A percentile compares a stretch with the other conserved stretches of the same genome.
phyloP scores from a whole-genome alignment of 2,888 invertebrate species.

The Plebejus argus region DNA sequence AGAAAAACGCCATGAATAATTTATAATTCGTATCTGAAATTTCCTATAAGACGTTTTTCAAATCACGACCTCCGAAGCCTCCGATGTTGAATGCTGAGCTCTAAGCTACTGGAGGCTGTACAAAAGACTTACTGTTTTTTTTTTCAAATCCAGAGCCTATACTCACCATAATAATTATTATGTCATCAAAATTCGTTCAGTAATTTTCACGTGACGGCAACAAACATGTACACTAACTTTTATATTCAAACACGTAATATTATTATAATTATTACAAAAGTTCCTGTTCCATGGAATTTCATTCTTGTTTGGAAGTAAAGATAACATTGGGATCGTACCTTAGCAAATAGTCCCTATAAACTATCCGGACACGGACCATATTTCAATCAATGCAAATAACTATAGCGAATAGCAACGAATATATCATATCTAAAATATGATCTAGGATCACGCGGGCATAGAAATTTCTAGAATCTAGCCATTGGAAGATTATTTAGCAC shows the following conservation, averaged over 20 bases:
- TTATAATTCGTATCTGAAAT: too few species aligned
- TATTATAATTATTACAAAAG: background rate
- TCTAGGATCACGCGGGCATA: slow-evolving; percentile 20
- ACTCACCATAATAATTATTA: too few species aligned
- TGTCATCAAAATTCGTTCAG: background rate
- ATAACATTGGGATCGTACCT: background rate
- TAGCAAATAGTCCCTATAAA: slow-evolving; percentile 4
- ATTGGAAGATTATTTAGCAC: background rate
- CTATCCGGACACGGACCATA: background rate
- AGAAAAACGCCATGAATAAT: too few species aligned
- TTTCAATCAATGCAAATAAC: slow-evolving; percentile 18
- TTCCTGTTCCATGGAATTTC: background rate
- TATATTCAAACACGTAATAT: background rate
- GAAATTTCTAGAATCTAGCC: background rate
- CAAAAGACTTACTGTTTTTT: too few species aligned
- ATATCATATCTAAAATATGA: slow-evolving; percentile 5
- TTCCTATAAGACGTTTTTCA: too few species aligned
- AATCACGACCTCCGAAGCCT: too few species aligned
- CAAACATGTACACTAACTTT: background rate
- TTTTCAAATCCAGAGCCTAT: too few species aligned
- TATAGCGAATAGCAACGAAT: background rate
- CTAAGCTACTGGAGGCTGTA: too few species aligned
- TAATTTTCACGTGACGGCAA: background rate
- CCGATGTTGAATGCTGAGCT: too few species aligned
- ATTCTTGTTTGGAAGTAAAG: background rate